These are phyloP conservation scores for Odontothrips loti DNA, from an alignment of 2,888 invertebrate species.

Conservation along the genomic window DNA sequence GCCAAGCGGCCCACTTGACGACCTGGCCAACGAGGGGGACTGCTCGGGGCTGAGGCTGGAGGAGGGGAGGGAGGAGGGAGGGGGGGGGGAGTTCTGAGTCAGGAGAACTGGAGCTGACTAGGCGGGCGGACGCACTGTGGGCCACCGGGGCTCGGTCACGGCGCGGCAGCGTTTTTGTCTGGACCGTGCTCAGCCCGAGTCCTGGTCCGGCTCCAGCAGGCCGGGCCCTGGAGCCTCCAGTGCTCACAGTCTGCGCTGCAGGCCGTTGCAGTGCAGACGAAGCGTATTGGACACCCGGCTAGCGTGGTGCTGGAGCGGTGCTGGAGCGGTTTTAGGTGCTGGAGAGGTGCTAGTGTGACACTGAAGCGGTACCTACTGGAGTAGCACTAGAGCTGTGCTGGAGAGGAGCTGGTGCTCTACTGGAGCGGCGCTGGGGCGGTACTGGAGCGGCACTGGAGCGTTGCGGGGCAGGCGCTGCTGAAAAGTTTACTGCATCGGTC, in stretches of 20 bases:
- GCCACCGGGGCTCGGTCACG: background rate
- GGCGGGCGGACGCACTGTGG: background rate
- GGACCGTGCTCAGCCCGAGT: background rate
- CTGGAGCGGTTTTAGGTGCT: background rate
- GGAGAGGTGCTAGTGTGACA: too few species aligned
- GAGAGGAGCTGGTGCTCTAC: background rate
- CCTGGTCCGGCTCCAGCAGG: background rate
- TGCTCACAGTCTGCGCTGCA: too few species aligned
- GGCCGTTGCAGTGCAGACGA: too few species aligned
- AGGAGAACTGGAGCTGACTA: background rate
- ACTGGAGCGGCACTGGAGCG: background rate
- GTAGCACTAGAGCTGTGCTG: background rate
- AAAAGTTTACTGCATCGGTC: background rate
- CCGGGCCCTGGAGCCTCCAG: too few species aligned
- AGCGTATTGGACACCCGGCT: too few species aligned
- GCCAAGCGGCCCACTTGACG: too few species aligned
- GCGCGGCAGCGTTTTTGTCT: background rate
- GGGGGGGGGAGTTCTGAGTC: background rate
- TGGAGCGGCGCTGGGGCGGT: background rate
- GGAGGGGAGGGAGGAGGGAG: background rate
- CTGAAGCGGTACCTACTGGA: background rate
- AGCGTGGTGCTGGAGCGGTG: background rate
- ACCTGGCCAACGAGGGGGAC: too few species aligned
- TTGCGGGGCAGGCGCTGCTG: background rate
- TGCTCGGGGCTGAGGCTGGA: too few species aligned